Evolutionary conservation across 2,113 vertebrate genomes (phyloP).

Genomic region (Loxodonta africana): DNA sequence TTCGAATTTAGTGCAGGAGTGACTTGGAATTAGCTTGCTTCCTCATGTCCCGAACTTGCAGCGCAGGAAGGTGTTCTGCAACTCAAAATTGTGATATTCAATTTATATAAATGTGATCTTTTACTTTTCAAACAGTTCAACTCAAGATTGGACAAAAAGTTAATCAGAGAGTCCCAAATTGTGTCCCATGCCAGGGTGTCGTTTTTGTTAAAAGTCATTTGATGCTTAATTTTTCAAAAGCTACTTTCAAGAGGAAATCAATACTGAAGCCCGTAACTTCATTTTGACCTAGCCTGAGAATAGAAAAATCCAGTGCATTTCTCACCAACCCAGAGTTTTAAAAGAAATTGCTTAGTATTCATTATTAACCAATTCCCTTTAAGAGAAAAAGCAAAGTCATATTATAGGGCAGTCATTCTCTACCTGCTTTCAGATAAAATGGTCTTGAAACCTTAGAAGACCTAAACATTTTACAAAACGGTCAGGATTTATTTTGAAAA

Average conservation of each 20-base stretch:
- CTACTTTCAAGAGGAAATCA: conserved; percentile 57
- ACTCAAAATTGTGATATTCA: not conserved
- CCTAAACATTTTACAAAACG: not conserved
- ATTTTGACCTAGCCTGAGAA: not conserved
- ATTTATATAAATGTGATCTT: not conserved
- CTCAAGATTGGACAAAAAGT: conserved; percentile 8
- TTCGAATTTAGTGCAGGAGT: not conserved
- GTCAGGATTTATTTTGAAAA: conserved; percentile 11
- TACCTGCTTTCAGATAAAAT: not conserved
- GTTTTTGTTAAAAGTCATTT: conserved; percentile 52
- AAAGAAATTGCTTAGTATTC: conserved; percentile 49
- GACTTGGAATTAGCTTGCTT: not conserved
- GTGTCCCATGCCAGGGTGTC: not conserved
- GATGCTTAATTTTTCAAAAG: conserved; percentile 56
- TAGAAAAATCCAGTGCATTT: conserved; percentile 14
- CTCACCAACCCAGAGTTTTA: not conserved
- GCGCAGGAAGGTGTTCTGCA: not conserved
- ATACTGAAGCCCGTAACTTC: conserved; percentile 38
- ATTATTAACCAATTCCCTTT: conserved; percentile 48
- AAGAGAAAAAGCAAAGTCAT: not conserved
- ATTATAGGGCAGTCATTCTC: not conserved
- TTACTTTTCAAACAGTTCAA: not conserved
- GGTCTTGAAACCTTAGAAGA: not conserved
- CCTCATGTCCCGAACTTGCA: not conserved
- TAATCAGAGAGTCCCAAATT: not conserved